Conservation (phyloP, 2,797 vertebrate species). For the Spheniscus humboldti region DNA sequence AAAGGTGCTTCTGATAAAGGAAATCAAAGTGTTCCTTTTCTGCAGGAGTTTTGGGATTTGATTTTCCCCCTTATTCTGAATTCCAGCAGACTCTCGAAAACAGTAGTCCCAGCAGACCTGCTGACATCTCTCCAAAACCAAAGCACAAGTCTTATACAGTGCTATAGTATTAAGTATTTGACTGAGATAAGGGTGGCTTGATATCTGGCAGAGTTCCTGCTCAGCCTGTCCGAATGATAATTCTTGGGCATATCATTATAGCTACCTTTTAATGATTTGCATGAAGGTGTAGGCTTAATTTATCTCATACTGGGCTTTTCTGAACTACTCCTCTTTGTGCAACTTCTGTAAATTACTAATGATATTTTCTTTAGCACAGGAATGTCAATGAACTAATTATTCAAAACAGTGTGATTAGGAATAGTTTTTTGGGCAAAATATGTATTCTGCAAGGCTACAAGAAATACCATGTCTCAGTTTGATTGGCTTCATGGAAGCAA, state of each 20-base stretch:
- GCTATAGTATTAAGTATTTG: background rate
- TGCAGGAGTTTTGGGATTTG: background rate
- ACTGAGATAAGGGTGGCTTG: background rate
- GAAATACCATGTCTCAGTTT: background rate
- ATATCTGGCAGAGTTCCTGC: background rate
- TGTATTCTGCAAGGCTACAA: background rate
- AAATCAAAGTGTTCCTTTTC: background rate
- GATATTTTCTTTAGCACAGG: slow-evolving; percentile 24
- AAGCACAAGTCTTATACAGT: background rate
- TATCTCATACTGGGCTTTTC: slow-evolving; percentile 4
- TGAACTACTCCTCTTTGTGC: background rate
- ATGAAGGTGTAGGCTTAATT: background rate
- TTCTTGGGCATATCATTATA: background rate
- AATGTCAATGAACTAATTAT: slow-evolving; percentile 49
- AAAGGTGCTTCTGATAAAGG: background rate
- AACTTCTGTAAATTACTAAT: slow-evolving; percentile 38
- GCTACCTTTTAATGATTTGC: background rate
- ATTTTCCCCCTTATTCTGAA: background rate
- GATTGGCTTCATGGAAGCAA: background rate
- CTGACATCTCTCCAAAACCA: background rate
- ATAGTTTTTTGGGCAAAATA: background rate
- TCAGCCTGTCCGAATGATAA: background rate
- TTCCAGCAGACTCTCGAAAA: background rate
- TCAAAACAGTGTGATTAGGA: slow-evolving; percentile 24
- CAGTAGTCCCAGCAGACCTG: background rate